Evolutionary conservation across 2,888 invertebrate genomes (phyloP).

Genomic region (Germaria angustata): DNA sequence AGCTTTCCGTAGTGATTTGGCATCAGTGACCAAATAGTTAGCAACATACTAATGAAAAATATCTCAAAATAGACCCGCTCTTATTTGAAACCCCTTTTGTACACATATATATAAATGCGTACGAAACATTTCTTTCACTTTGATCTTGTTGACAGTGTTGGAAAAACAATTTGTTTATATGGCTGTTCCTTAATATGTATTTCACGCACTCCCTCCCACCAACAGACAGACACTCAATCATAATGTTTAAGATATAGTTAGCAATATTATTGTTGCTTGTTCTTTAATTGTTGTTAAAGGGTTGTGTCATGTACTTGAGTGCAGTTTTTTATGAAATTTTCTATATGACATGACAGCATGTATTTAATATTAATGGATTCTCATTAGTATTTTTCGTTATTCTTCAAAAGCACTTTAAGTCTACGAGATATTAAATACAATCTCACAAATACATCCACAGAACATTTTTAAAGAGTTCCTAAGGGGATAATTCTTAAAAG

Average conservation of each 20-base stretch:
- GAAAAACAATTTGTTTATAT: conserved; percentile 33
- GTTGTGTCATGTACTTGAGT: conserved; percentile 62
- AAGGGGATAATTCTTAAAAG: neutral
- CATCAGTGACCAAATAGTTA: too few species aligned
- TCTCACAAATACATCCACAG: neutral
- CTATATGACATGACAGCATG: conserved; percentile 72
- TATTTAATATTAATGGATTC: conserved; percentile 77
- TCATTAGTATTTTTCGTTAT: conserved; percentile 72
- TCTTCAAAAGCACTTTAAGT: conserved; percentile 41
- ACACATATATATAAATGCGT: conserved; percentile 58
- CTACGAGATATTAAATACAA: conserved; percentile 40
- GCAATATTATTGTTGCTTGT: neutral
- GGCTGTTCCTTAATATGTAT: conserved; percentile 21
- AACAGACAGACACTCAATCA: neutral
- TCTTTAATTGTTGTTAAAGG: conserved; percentile 37
- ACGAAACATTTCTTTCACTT: conserved; percentile 69
- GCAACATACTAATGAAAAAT: too few species aligned
- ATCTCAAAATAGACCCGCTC: too few species aligned
- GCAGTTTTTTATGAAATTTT: conserved; percentile 61
- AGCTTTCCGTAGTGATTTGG: too few species aligned
- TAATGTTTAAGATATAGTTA: conserved; percentile 8
- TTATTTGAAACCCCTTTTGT: neutral
- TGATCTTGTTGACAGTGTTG: conserved; percentile 75
- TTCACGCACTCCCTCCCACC: conserved; percentile 23
- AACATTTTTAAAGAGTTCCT: neutral